A percentile compares a stretch with the other conserved stretches of the same genome.
phyloP scores from a whole-genome alignment of 2,888 invertebrate species.

The Campoplex nolae region DNA sequence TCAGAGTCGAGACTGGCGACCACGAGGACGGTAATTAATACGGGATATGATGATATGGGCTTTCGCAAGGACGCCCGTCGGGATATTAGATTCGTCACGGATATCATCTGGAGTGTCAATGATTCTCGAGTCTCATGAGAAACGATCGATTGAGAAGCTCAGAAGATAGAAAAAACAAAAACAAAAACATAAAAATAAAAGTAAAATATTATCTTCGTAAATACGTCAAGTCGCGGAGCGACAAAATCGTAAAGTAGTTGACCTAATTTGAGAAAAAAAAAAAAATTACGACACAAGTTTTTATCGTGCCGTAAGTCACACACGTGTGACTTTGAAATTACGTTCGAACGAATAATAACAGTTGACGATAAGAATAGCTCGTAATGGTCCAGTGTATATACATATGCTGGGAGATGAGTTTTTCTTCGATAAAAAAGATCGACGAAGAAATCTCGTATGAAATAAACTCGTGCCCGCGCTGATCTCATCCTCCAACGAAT shows the following conservation, averaged over 20 bases:
- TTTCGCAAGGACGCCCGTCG: slow-evolving; percentile 61
- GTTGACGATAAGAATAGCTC: slow-evolving; percentile 24
- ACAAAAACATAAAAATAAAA: too few relatives aligned
- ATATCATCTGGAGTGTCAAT: slow-evolving; percentile 69
- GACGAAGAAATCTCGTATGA: slow-evolving; percentile 42
- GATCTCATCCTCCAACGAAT: slow-evolving; percentile 76
- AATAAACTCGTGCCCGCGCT: slow-evolving; percentile 69
- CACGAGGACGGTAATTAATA: slow-evolving; percentile 60
- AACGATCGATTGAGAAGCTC: slow-evolving; percentile 28
- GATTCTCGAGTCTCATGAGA: slow-evolving; percentile 38
- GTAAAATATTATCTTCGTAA: background rate
- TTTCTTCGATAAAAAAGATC: background rate
- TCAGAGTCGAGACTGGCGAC: slow-evolving; percentile 30
- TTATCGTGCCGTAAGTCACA: slow-evolving; percentile 2
- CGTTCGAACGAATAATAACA: background rate
- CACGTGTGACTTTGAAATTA: slow-evolving; percentile 14
- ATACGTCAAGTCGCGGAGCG: background rate
- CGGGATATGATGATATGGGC: slow-evolving; percentile 24
- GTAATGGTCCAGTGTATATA: slow-evolving; percentile 10
- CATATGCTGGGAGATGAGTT: slow-evolving; percentile 7
- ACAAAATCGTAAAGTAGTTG: slow-evolving; percentile 24
- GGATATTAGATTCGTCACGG: slow-evolving; percentile 76
- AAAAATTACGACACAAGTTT: slow-evolving; percentile 29
- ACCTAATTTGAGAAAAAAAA: slow-evolving; percentile 23
- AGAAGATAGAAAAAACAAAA: slow-evolving; percentile 10